Percentiles rank a stretch among this genome's conserved stretches.
phyloP scores from a whole-genome alignment of 2,113 vertebrate species.

The Prunella fulvescens region DNA sequence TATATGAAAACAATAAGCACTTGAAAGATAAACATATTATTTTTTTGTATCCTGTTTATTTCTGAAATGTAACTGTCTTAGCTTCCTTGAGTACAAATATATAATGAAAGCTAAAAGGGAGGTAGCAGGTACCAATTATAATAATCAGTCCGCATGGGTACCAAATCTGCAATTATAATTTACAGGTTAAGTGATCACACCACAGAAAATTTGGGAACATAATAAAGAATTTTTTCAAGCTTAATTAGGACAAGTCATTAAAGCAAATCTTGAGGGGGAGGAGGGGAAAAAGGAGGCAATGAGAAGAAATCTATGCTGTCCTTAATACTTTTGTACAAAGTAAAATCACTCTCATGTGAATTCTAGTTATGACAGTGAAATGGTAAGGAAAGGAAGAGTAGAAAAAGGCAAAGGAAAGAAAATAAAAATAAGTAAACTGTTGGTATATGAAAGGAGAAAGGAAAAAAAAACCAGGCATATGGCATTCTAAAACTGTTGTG shows the following conservation, averaged over 20 bases:
- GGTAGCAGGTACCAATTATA: background rate
- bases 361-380: background rate
- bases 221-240: background rate
- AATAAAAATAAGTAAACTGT: background rate
- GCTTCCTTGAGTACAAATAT: background rate
- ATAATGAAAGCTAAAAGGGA: background rate
- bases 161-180: conserved; percentile 12
- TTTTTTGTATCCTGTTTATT: background rate
- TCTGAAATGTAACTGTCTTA: background rate
- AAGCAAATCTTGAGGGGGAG: background rate
- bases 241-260: conserved; percentile 41
- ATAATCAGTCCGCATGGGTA: background rate
- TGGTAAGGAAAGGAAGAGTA: background rate
- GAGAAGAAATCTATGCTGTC: background rate
- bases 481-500: background rate
- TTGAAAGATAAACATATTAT: background rate
- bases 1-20: background rate
- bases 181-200: background rate
- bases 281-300: background rate
- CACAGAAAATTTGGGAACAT: background rate
- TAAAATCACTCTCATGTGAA: background rate
- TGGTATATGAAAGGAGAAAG: background rate
- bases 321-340: background rate
- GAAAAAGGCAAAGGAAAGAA: background rate
- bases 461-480: rapidly evolving